A percentile compares a stretch with the other conserved stretches of the same genome.
These are phyloP conservation scores for Paguma larvata DNA, from an alignment of 2,797 vertebrate genomes.

Conservation along the genomic window DNA sequence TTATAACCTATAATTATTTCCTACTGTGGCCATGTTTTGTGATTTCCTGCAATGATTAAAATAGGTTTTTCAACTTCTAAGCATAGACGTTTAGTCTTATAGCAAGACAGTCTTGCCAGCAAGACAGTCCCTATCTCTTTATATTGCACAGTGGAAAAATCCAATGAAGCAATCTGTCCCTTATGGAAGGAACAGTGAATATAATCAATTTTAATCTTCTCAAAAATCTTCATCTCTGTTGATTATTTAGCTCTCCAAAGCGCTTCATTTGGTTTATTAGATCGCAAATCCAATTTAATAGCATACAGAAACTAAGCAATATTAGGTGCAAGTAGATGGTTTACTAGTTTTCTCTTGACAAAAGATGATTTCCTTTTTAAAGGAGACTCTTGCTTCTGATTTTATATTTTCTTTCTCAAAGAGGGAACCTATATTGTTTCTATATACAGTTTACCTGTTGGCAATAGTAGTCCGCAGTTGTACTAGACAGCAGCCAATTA, in stretches of 20 bases:
- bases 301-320: conserved; percentile 47
- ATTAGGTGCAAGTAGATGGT: conserved; percentile 46
- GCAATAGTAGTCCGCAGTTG: background rate
- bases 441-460: background rate
- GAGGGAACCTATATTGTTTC: background rate
- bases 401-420: conserved; percentile 48
- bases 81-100: background rate
- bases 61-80: background rate
- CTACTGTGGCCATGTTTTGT: conserved; percentile 12
- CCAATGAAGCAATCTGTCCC: conserved; percentile 17
- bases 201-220: conserved; percentile 66
- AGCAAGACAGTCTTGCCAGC: conserved; percentile 56
- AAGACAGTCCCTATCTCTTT: conserved; percentile 59
- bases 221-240: conserved; percentile 47
- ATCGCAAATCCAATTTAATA: conserved; percentile 63
- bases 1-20: conserved; percentile 50
- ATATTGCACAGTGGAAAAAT: background rate
- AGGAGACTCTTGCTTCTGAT: background rate
- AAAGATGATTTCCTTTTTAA: conserved; percentile 53
- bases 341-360: conserved; percentile 62
- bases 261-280: conserved; percentile 60
- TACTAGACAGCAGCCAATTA: background rate
- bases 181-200: background rate
- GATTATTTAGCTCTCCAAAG: conserved; percentile 56
- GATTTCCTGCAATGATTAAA: conserved; percentile 55